Conservation (phyloP, 2,113 vertebrate species). For the Rhinichthys klamathensis region DNA sequence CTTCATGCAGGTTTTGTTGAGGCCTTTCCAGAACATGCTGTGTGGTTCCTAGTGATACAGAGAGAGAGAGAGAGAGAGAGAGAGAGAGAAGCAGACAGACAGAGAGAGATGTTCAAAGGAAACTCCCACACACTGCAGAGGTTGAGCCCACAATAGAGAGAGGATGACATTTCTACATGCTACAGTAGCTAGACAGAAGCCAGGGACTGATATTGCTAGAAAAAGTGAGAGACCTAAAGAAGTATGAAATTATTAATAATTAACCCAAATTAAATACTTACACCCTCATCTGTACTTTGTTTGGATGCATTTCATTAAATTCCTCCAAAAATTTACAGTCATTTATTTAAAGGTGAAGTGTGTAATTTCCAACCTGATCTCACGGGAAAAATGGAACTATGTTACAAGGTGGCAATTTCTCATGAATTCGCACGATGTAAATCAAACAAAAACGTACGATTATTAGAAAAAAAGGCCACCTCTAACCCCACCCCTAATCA, state of each 20-base stretch:
- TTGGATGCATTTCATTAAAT: background rate
- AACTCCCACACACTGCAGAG: slow-evolving; percentile 58
- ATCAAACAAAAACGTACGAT: no score
- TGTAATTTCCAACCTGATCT: background rate
- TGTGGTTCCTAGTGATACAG: background rate
- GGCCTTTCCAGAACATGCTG: background rate
- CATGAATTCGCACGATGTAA: no score
- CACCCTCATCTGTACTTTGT: background rate
- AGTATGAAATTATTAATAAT: background rate
- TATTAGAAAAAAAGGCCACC: background rate
- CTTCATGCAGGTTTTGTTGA: background rate
- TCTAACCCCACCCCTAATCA: no score
- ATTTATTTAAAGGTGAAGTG: background rate
- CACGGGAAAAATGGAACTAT: no score
- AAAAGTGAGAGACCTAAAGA: background rate
- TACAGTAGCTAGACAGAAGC: background rate
- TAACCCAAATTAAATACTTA: background rate
- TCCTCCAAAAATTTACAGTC: background rate
- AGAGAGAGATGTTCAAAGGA: slow-evolving; percentile 40
- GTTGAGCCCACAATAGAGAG: slow-evolving; percentile 15
- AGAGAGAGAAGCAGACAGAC: background rate
- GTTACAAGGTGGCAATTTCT: no score
- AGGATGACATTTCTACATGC: slow-evolving; percentile 20
- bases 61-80: background rate
- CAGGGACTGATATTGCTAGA: background rate